These are phyloP conservation scores for Cydia amplana DNA, from an alignment of 1,140 invertebrate genomes.

Conservation along the genomic window DNA sequence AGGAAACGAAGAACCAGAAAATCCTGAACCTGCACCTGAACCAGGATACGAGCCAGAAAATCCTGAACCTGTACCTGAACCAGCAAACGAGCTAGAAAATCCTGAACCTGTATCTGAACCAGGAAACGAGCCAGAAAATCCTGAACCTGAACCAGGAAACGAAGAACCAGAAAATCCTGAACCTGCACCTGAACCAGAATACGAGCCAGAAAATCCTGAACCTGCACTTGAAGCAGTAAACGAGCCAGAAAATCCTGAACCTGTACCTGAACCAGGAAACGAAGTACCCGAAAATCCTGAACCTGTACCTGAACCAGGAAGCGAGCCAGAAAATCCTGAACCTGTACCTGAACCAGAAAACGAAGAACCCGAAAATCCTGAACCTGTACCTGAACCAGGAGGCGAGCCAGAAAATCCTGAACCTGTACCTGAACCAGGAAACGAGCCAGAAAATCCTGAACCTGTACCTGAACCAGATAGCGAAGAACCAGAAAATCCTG, in stretches of 20 bases:
- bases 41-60: no score
- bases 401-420: not conserved
- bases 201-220: not conserved
- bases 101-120: no score
- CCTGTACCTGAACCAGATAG: not conserved
- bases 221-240: no score
- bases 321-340: not conserved
- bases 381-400: not conserved
- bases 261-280: not conserved
- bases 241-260: not conserved
- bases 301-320: not conserved
- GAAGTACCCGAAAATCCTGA: not conserved
- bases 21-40: no score
- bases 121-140: no score
- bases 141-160: not conserved
- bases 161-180: not conserved
- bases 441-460: not conserved
- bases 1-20: not conserved
- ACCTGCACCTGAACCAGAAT: not conserved
- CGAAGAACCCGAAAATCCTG: conserved; percentile 28
- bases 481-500: not conserved
- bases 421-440: not conserved
- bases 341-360: conserved; percentile 10
- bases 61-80: no score
- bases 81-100: not conserved